A percentile compares a stretch with the other conserved stretches of the same genome.
Evolutionary conservation across 2,797 vertebrate genomes (phyloP).

Genomic region (Cyclura pinguis): DNA sequence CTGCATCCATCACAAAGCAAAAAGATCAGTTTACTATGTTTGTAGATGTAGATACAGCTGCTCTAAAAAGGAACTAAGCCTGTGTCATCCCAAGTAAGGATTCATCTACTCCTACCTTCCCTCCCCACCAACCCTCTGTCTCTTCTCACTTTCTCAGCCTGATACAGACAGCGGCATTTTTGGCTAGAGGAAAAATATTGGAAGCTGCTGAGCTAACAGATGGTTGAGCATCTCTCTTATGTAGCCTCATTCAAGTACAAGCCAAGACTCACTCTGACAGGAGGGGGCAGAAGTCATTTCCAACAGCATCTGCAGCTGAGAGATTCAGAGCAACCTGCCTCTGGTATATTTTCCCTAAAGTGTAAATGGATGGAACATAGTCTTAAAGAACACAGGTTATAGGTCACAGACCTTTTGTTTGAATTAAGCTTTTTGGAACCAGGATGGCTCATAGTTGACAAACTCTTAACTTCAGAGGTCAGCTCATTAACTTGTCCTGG

Average conservation of each 20-base stretch:
- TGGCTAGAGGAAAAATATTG: neutral
- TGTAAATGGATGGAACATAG: neutral
- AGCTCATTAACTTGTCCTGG: neutral
- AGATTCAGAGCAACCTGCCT: conserved; percentile 1
- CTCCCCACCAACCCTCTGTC: too few species aligned
- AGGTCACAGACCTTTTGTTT: neutral
- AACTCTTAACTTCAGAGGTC: neutral
- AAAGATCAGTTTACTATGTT: neutral
- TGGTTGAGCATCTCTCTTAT: neutral
- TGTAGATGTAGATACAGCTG: neutral
- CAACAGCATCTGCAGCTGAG: neutral
- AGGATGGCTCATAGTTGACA: neutral
- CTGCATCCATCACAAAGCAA: neutral
- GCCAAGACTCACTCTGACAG: neutral
- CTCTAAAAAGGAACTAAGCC: neutral
- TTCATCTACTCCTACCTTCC: neutral
- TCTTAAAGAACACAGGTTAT: conserved; percentile 3
- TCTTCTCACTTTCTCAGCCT: neutral
- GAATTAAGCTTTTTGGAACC: conserved; percentile 6
- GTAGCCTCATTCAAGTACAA: conserved; percentile 17
- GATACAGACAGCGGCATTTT: neutral
- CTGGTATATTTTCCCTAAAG: neutral
- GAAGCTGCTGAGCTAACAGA: conserved; percentile 8
- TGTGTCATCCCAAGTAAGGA: neutral
- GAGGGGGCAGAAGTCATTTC: neutral